Evolutionary conservation across 2,888 invertebrate genomes (phyloP).

Genomic region (Epinotia nisella): DNA sequence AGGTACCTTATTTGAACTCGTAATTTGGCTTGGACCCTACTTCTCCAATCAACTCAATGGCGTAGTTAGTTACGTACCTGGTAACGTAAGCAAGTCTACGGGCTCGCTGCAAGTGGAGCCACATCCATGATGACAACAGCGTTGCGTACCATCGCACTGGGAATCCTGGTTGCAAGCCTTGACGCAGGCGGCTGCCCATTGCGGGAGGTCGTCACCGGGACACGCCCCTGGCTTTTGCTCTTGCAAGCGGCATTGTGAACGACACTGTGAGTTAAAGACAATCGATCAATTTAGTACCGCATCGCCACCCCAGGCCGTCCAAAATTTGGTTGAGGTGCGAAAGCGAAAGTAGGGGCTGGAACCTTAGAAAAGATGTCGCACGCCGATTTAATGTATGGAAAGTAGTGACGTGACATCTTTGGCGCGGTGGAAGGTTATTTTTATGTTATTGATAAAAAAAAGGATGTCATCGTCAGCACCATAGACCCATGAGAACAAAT

Average conservation of each 20-base stretch:
- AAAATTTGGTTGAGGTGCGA: no score
- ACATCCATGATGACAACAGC: conserved; percentile 88
- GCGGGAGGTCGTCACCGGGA: conserved; percentile 70
- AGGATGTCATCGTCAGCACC: no score
- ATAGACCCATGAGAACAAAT: no score
- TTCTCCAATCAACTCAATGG: conserved; percentile 48
- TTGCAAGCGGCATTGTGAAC: conserved; percentile 81
- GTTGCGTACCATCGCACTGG: conserved; percentile 87
- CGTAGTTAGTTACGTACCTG: conserved; percentile 72
- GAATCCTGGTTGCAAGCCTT: conserved; percentile 86
- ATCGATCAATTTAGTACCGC: no score
- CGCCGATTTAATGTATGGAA: no score
- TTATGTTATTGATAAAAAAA: no score
- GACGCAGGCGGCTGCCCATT: conserved; percentile 86
- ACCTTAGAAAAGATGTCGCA: no score
- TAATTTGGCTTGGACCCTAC: neutral
- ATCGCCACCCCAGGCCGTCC: no score
- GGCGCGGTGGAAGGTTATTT: no score
- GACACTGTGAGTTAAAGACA: conserved; percentile 75
- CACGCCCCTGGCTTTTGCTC: conserved; percentile 79
- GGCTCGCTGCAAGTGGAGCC: conserved; percentile 89
- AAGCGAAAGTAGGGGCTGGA: no score
- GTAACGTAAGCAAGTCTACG: conserved; percentile 81
- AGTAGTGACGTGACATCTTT: no score
- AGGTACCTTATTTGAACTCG: neutral